A percentile compares a stretch with the other conserved stretches of the same genome.
These are phyloP conservation scores for Saguinus oedipus DNA, from an alignment of 2,797 vertebrate genomes.

Conservation along the genomic window DNA sequence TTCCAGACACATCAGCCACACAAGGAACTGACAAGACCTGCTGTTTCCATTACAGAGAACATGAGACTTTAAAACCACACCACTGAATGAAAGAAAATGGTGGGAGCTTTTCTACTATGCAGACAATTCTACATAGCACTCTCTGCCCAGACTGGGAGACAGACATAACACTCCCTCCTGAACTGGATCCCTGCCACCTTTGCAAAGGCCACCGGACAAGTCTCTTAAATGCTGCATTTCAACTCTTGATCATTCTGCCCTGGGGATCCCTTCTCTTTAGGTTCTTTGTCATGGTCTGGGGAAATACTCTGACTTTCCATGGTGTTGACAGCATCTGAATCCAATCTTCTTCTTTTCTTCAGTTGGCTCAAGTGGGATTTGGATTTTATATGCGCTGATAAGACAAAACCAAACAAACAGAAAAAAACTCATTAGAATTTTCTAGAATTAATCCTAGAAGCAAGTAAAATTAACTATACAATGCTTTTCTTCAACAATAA, in stretches of 20 bases:
- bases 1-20: constrained; percentile 50
- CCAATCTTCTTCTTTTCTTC: constrained; percentile 89
- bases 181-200: not conserved
- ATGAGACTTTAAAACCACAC: not conserved
- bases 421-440: constrained; percentile 40
- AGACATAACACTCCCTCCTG: not conserved
- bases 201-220: not conserved
- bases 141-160: not conserved
- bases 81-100: not conserved
- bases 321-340: constrained; percentile 40
- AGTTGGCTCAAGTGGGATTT: constrained; percentile 92
- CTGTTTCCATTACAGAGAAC: constrained; percentile 29
- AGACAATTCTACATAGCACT: not conserved
- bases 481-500: constrained; percentile 32
- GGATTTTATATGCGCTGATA: constrained; percentile 92
- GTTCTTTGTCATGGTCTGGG: not conserved
- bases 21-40: constrained; percentile 32
- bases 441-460: constrained; percentile 44
- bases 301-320: not conserved
- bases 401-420: constrained; percentile 64
- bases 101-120: not conserved
- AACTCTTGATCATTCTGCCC: not conserved
- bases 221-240: not conserved
- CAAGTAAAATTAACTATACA: constrained; percentile 29
- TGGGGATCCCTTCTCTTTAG: not conserved